phyloP scores from a whole-genome alignment of 2,888 invertebrate species.

The Leuctra nigra region DNA sequence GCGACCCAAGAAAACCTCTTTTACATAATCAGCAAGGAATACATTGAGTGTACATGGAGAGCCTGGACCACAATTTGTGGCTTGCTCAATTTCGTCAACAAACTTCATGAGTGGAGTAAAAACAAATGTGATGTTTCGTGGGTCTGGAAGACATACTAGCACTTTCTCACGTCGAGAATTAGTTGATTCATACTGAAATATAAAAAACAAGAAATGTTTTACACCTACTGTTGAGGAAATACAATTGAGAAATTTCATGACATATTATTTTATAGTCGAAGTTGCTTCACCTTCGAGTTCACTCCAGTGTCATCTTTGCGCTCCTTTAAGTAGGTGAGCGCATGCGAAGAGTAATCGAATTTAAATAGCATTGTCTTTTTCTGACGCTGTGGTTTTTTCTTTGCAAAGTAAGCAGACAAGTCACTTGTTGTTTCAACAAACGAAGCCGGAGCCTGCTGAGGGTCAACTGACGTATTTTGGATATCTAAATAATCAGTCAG shows the following conservation, averaged over 20 bases:
- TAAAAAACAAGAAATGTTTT: background rate
- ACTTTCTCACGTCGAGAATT: constrained; percentile 44
- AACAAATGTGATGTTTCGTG: constrained; percentile 66
- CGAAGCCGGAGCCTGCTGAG: constrained; percentile 31
- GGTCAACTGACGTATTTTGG: constrained; percentile 58
- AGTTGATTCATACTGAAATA: background rate
- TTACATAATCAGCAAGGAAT: constrained; percentile 81
- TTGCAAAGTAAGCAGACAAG: constrained; percentile 47
- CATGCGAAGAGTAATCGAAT: constrained; percentile 60
- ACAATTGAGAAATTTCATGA: too few species aligned
- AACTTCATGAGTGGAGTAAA: constrained; percentile 78
- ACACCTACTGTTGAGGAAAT: too few species aligned
- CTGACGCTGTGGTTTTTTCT: constrained; percentile 25
- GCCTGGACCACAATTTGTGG: constrained; percentile 40
- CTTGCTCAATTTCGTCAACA: constrained; percentile 74
- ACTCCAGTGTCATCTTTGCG: constrained; percentile 29
- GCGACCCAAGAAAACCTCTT: constrained; percentile 76
- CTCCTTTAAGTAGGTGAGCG: constrained; percentile 48
- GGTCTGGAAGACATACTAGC: constrained; percentile 70
- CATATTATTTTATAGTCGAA: too few species aligned
- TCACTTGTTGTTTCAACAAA: constrained; percentile 44
- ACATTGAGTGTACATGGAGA: constrained; percentile 70
- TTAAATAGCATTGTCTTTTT: constrained; percentile 55
- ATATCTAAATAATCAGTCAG: constrained; percentile 84
- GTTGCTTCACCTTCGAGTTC: constrained; percentile 20